Conservation (phyloP, 1,140 invertebrate genomes). For the Orchestia grillus region DNA sequence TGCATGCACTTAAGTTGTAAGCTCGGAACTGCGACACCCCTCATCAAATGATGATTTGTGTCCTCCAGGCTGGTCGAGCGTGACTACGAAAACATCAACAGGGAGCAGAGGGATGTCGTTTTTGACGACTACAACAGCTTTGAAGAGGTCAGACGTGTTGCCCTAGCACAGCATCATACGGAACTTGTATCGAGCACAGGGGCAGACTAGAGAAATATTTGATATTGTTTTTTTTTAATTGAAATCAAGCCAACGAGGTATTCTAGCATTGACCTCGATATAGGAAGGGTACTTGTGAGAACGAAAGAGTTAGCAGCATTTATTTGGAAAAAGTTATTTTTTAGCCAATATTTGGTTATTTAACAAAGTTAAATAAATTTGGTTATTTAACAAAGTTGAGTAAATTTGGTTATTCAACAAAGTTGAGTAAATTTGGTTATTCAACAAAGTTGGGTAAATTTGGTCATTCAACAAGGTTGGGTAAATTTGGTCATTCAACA, state of each 20-base stretch:
- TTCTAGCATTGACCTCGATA: neutral
- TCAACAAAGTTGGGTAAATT: no score
- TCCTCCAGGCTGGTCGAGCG: neutral
- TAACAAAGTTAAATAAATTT: no score
- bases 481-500: no score
- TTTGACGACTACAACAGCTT: constrained; percentile 39
- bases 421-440: no score
- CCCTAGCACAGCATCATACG: neutral
- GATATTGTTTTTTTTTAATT: no score
- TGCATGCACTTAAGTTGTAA: neutral
- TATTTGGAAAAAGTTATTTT: neutral
- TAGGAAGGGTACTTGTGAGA: neutral
- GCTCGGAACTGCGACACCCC: neutral
- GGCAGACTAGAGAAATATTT: neutral
- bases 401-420: no score
- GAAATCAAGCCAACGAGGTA: neutral
- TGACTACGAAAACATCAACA: neutral
- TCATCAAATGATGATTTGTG: neutral
- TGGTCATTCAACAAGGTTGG: no score
- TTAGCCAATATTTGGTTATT: no score
- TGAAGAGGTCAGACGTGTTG: neutral
- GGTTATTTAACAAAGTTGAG: no score
- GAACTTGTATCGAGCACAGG: neutral
- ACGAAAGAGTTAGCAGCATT: neutral
- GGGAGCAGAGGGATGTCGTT: neutral